A percentile compares a stretch with the other conserved stretches of the same genome.
Conservation (phyloP, 2,113 vertebrate species). For the Ginglymostoma cirratum region DNA sequence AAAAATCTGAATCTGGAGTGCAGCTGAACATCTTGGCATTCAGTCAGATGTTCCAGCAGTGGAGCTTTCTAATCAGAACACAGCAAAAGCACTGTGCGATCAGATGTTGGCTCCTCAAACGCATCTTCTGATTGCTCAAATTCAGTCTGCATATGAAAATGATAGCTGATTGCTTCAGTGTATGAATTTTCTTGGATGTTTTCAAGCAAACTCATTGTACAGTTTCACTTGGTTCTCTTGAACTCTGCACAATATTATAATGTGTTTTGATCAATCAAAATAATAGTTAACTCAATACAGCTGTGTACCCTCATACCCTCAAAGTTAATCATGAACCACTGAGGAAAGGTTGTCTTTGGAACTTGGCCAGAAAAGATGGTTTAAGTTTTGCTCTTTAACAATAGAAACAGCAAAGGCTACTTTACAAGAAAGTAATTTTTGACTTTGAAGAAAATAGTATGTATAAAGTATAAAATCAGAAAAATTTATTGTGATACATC, state of each 20-base stretch:
- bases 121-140: constrained; percentile 27
- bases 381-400: neutral
- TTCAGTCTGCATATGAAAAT: constrained; percentile 18
- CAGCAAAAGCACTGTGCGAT: neutral
- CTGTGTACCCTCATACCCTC: neutral
- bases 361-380: neutral
- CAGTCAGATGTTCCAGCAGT: neutral
- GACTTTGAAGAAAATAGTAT: neutral
- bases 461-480: neutral
- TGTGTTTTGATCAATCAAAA: constrained; percentile 33
- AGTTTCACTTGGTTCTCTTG: neutral
- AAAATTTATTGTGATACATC: neutral
- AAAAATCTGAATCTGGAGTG: constrained; percentile 20
- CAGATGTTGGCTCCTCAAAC: constrained; percentile 26
- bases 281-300: constrained; percentile 33
- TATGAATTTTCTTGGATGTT: constrained; percentile 3
- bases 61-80: constrained; percentile 24
- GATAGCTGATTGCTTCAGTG: constrained; percentile 12
- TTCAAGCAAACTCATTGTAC: constrained; percentile 20
- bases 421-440: neutral
- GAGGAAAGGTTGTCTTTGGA: constrained; percentile 30
- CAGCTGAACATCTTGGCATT: constrained; percentile 33
- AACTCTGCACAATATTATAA: neutral
- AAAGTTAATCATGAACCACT: constrained; percentile 29
- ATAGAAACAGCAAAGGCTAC: neutral